phyloP scores from a whole-genome alignment of 1,140 invertebrate genomes.

The Scaptodrosophila lebanonensis region DNA sequence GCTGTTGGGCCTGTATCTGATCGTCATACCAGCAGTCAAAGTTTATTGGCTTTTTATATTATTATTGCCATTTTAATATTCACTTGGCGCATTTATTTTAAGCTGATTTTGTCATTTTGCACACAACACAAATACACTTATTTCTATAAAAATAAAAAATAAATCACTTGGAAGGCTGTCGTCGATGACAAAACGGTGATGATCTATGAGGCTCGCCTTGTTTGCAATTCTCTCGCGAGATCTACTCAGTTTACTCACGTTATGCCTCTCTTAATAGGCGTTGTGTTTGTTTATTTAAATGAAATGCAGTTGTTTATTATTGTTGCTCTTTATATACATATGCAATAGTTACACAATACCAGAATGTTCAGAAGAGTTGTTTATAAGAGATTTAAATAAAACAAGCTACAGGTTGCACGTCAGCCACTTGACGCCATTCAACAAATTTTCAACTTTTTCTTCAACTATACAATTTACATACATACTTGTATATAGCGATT shows the following conservation, averaged over 20 bases:
- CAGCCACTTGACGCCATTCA: no score
- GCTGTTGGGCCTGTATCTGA: background rate
- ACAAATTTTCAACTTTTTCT: no score
- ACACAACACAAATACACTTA: background rate
- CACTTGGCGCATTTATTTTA: constrained; percentile 26
- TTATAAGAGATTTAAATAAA: no score
- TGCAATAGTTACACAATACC: no score
- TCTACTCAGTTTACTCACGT: background rate
- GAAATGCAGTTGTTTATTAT: no score
- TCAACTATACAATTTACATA: no score
- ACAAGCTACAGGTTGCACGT: no score
- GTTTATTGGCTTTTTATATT: constrained; percentile 9
- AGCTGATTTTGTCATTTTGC: constrained; percentile 32
- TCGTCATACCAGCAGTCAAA: background rate
- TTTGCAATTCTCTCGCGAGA: background rate
- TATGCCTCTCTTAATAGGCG: background rate
- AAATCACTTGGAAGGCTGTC: background rate
- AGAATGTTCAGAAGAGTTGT: no score
- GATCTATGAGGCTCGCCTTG: constrained; percentile 19
- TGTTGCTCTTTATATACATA: no score
- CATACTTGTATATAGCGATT: no score
- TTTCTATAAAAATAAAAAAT: constrained; percentile 6
- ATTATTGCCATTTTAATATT: constrained; percentile 11
- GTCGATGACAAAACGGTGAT: background rate
- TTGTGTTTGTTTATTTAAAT: no score